Base-by-base conservation (phyloP, 2,113 vertebrate genomes). In the Caloenas nicobarica region DNA sequence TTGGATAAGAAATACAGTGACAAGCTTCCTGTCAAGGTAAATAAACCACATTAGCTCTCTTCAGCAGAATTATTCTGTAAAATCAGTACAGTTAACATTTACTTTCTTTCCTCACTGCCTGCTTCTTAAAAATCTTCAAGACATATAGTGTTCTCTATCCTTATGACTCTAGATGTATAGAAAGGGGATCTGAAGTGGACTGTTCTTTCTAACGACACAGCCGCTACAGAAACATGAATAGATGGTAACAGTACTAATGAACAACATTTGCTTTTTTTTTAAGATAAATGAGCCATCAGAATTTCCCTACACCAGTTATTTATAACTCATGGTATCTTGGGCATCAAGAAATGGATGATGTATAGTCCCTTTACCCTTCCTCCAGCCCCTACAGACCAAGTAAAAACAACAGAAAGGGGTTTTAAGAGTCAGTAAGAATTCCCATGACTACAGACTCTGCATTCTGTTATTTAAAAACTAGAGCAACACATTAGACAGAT, bases 391-490 rank as follows among this genome's bases (percentile, higher is more conserved):
- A 65, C n/a, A 82, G 65, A 93, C 62, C 31, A 21, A 89, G 28
- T 64, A 53, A 95, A 88, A 93, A 76, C 38, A 96, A 54, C 33
- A 84, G 24, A 89, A 76, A 65, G 11, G 2, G 13, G 25, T 76
- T 93, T 93, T 69, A 82, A 79, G 40, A 93, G 79, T 21, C 48
- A 72, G 38, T 38, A 81, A 91, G 84, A 88, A 76, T 93, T 97
- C 61, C 58, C 81, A 89, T 0, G 1, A 82, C 44, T 68, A 80
- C 33, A 92, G 64, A 86, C 34, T 22, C 44, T 73, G 64, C n/a
- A 57, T 88, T 88, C 44, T 38, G 22, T 44, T 92, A 83, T 77
- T 83, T 77, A 62, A 94, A 88, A 95, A 48, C 9, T 25, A 72
- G 18, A 91, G 40, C n/a, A 72, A 88, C 10, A 69, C 12, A 23